Percentiles rank a stretch among this genome's conserved stretches.
Conservation (phyloP, 2,888 invertebrate genomes). For the Synanthedon formicaeformis region DNA sequence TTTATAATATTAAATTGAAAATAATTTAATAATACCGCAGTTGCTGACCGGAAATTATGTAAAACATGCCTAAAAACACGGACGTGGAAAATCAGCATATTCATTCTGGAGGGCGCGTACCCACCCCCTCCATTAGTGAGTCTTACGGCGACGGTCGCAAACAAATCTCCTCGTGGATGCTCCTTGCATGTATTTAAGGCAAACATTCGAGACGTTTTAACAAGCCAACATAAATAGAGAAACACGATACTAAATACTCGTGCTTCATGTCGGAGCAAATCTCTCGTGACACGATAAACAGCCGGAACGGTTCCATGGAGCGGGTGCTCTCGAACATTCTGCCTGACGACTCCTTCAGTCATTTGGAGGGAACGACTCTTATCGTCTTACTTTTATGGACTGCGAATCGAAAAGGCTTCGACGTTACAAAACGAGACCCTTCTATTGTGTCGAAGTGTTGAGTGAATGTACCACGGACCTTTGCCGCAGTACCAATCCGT, state of each 20-base stretch:
- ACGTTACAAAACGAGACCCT: conserved; percentile 56
- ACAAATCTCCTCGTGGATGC: conserved; percentile 39
- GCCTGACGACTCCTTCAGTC: conserved; percentile 47
- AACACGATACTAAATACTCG: conserved; percentile 42
- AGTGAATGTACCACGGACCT: conserved; percentile 45
- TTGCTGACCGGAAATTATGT: conserved; percentile 60
- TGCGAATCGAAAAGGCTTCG: conserved; percentile 58
- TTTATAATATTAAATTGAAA: conserved; percentile 9
- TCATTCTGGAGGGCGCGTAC: conserved; percentile 46
- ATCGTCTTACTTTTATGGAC: conserved; percentile 62
- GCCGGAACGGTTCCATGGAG: conserved; percentile 21
- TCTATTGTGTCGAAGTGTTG: conserved; percentile 53
- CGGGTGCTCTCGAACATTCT: conserved; percentile 35
- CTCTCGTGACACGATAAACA: conserved; percentile 43
- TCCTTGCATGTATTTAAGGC: conserved; percentile 44
- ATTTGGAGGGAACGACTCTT: conserved; percentile 58
- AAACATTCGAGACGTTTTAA: conserved; percentile 35
- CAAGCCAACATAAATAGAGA: conserved; percentile 39
- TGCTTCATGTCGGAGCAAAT: conserved; percentile 37
- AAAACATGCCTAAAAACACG: conserved; percentile 56
- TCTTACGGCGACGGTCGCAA: conserved; percentile 40
- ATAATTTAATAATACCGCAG: conserved; percentile 43
- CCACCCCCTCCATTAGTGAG: conserved; percentile 60
- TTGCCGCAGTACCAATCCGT: conserved; percentile 38
- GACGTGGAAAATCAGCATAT: conserved; percentile 58